Conservation (phyloP, 2,888 invertebrate species). For the Neocrepidodera transversa region DNA sequence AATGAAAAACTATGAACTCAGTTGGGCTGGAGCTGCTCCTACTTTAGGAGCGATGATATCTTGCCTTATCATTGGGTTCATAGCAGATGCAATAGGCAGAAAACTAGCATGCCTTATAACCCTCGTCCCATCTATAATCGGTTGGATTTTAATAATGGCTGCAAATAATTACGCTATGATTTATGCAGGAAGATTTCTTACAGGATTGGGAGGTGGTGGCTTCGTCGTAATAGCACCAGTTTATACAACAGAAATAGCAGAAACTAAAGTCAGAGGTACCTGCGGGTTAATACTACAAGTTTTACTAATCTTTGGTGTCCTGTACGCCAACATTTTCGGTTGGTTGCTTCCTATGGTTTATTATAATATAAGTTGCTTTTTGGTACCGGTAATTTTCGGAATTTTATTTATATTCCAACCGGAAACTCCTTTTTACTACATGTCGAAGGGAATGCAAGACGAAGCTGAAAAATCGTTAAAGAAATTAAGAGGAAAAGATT, state of each 20-base stretch:
- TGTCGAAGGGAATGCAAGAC: not conserved
- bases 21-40: not conserved
- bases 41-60: not conserved
- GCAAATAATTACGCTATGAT: not conserved
- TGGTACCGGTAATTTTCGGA: not conserved
- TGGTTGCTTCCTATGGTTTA: not conserved
- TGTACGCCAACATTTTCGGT: not conserved
- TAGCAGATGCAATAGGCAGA: not conserved
- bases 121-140: not conserved
- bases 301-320: not conserved
- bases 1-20: not conserved
- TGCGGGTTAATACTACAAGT: not conserved
- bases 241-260: conserved; percentile 1
- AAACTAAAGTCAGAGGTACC: not conserved
- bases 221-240: not conserved
- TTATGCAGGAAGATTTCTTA: not conserved
- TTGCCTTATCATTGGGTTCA: not conserved
- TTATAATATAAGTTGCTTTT: not conserved
- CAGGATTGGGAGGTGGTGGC: not conserved
- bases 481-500: not conserved
- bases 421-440: not conserved
- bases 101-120: not conserved
- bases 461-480: not conserved
- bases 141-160: not conserved
- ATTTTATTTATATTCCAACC: not conserved